Evolutionary conservation across 2,888 invertebrate genomes (phyloP), one percentile per base, ranked within the genome.

Genomic region (Drosophila macrospina): DNA sequence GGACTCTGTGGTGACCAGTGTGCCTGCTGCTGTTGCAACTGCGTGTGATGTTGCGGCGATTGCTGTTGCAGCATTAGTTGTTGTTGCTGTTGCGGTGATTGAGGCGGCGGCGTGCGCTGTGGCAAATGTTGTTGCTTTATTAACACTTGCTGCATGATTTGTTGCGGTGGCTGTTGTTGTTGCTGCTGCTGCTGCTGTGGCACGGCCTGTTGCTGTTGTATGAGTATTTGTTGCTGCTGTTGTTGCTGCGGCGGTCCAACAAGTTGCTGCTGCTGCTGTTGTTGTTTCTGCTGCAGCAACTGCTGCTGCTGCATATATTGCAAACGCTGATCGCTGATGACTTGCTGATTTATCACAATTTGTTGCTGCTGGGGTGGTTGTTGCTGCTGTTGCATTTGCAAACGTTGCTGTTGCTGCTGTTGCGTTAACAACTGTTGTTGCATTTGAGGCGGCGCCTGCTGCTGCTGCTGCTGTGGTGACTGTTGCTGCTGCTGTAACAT

Each of bases 41-140:
- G 90, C 16, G 78, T 71, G 55, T 90, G 91, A 36, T 87, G 89
- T 30, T 90, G 91, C 0, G 89, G 89, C 2, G 91, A 89, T 66
- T 87, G 93, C 39, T 93, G 93, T 77, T 95, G 95, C 89, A 94
- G 94, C 26, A 95, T 93, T 30, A 94, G 93, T 78, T 95, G 94
- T 74, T 88, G 89, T 16, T 92, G 91, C 52, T 80, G 81, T 55
- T 28, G 47, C 32, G 88, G 88, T 13, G 86, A 88, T 57, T 88
- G 90, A 4, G 91, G 90, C 2, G 91, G 89, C 5, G 90, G 88
- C 20, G 90, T 90, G 10, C 90, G 90, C 34, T 90, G 90, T 4
- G 86, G 81, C 65, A 89, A 75, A 48, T 90, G 91, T 52, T 91
- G 92, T 48, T 91, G 92, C 57, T 92, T 90, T 7, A 91, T 84